Conservation (phyloP, 2,113 vertebrate species). For the Macrotus californicus region DNA sequence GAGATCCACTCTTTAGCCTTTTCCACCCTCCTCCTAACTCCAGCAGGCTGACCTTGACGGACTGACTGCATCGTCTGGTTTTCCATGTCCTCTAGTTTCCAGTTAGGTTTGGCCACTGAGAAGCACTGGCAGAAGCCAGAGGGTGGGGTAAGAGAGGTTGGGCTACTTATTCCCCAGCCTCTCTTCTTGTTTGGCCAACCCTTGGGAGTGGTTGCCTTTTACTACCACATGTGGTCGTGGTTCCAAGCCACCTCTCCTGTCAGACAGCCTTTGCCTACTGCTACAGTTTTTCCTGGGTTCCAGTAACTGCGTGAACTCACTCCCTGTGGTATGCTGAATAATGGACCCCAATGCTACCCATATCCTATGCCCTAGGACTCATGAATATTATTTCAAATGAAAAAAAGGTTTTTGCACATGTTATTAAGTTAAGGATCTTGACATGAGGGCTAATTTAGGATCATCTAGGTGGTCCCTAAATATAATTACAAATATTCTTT, state of each 20-base stretch:
- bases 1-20: not conserved
- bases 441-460: not conserved
- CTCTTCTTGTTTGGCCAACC: not conserved
- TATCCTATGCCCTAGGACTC: no score
- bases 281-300: not conserved
- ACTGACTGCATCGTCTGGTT: not conserved
- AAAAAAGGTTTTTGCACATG: not conserved
- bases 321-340: not conserved
- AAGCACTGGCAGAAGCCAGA: not conserved
- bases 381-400: not conserved
- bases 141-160: not conserved
- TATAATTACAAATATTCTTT: not conserved
- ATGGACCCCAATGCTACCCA: not conserved
- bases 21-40: not conserved
- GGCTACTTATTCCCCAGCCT: not conserved
- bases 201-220: not conserved
- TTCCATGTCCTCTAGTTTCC: not conserved
- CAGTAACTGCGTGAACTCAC: not conserved
- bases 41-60: not conserved
- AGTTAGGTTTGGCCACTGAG: not conserved
- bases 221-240: not conserved
- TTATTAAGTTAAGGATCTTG: not conserved
- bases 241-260: not conserved
- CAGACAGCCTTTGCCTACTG: not conserved
- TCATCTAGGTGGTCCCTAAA: not conserved